phyloP scores from a whole-genome alignment of 2,888 invertebrate species.

The Cantharis nigra region DNA sequence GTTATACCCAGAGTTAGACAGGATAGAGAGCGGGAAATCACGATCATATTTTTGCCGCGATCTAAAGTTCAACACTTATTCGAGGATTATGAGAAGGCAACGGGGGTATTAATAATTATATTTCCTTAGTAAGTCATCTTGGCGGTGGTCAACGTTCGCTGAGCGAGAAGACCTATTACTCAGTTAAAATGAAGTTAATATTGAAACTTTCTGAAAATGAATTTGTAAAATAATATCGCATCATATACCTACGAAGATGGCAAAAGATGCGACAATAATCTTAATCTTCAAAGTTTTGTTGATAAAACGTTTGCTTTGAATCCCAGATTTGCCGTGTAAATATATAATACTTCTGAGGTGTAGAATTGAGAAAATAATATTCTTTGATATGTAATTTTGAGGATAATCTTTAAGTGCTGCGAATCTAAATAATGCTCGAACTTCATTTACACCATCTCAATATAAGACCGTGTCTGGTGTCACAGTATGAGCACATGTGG shows the following conservation, averaged over 20 bases:
- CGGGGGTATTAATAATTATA: no score
- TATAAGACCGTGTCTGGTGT: slow-evolving; percentile 26
- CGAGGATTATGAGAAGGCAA: no score
- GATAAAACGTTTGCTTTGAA: neutral
- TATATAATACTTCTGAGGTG: neutral
- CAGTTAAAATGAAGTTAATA: neutral
- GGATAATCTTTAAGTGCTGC: slow-evolving; percentile 16
- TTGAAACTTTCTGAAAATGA: neutral
- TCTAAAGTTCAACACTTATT: no score
- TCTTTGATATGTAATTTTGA: slow-evolving; percentile 18
- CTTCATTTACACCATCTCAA: slow-evolving; percentile 26
- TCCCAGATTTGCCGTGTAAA: neutral
- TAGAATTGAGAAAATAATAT: neutral
- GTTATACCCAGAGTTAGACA: neutral
- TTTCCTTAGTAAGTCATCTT: no score
- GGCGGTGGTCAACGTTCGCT: no score
- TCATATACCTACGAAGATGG: neutral
- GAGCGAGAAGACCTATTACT: neutral
- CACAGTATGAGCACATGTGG: slow-evolving; percentile 31
- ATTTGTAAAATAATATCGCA: neutral
- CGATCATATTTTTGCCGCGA: no score
- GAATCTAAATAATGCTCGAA: slow-evolving; percentile 23
- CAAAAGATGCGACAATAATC: neutral
- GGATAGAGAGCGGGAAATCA: no score
- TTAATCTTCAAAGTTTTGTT: neutral